Conservation (phyloP, 2,113 vertebrate genomes). For the Eptesicus fuscus region DNA sequence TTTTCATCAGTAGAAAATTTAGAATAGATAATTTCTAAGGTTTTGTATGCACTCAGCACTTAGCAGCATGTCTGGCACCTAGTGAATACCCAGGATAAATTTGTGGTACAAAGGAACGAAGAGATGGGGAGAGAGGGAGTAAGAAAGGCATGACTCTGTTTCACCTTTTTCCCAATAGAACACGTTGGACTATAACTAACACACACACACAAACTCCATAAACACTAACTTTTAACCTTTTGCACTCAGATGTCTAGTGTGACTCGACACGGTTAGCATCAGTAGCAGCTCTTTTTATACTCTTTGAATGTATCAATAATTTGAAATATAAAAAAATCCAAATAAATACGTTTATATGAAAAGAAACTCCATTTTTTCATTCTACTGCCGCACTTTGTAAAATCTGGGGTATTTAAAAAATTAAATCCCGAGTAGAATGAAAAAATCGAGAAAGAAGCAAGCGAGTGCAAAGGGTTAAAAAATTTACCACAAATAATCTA, state of each 20-base stretch:
- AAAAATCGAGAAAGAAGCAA: no score
- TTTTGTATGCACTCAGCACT: not conserved
- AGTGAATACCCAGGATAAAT: not conserved
- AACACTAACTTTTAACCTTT: conserved; percentile 13
- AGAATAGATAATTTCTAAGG: not conserved
- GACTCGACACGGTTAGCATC: no score
- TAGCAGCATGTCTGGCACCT: not conserved
- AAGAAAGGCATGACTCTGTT: not conserved
- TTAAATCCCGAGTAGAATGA: no score
- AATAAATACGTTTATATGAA: no score
- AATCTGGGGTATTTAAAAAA: no score
- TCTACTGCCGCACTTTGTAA: no score
- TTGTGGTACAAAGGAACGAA: not conserved
- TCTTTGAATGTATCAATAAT: no score
- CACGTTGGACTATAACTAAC: not conserved
- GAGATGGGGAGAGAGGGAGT: not conserved
- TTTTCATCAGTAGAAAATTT: not conserved
- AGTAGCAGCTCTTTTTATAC: no score
- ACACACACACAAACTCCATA: not conserved
- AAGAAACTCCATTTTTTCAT: no score
- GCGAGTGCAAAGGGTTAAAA: no score
- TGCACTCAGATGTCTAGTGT: no score
- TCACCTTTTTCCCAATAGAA: not conserved
- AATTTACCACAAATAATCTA: not conserved
- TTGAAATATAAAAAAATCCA: no score